phyloP scores from a whole-genome alignment of 2,888 invertebrate species.

The Cremastinae sp. region DNA sequence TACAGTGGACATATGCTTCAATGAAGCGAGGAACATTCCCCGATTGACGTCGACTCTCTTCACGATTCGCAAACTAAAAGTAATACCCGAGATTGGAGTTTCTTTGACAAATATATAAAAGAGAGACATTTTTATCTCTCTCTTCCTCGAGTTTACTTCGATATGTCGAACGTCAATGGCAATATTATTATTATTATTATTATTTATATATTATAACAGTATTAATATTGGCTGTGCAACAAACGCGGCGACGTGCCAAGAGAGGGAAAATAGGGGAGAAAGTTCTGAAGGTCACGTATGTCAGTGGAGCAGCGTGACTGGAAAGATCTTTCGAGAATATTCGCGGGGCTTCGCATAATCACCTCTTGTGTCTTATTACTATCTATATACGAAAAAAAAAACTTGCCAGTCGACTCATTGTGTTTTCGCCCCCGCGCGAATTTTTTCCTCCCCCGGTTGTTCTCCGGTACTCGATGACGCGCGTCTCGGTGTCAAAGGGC shows the following conservation, averaged over 20 bases:
- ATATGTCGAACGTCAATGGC: too few species aligned
- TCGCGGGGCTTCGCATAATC: constrained; percentile 52
- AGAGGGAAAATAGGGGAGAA: constrained; percentile 16
- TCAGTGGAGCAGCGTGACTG: constrained; percentile 33
- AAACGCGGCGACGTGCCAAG: background rate
- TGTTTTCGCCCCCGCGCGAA: background rate
- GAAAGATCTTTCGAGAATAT: constrained; percentile 27
- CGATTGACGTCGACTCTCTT: constrained; percentile 41
- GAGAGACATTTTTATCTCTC: background rate
- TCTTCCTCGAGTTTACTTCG: too few species aligned
- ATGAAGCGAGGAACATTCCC: constrained; percentile 8
- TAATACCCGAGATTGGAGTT: background rate
- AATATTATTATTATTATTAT: too few species aligned
- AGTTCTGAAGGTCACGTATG: constrained; percentile 37
- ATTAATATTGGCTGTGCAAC: too few species aligned
- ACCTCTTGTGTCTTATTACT: constrained; percentile 49
- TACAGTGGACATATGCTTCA: constrained; percentile 38
- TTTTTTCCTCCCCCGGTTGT: background rate
- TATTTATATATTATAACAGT: too few species aligned
- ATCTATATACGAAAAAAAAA: constrained; percentile 1
- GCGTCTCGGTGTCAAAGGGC: constrained; percentile 1
- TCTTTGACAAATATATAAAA: background rate
- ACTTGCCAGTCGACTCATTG: background rate
- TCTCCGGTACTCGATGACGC: background rate
- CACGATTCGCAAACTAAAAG: constrained; percentile 3